A percentile compares a stretch with the other conserved stretches of the same genome.
Conservation (phyloP, 1,140 invertebrate genomes). For the Heliconius melpomene region DNA sequence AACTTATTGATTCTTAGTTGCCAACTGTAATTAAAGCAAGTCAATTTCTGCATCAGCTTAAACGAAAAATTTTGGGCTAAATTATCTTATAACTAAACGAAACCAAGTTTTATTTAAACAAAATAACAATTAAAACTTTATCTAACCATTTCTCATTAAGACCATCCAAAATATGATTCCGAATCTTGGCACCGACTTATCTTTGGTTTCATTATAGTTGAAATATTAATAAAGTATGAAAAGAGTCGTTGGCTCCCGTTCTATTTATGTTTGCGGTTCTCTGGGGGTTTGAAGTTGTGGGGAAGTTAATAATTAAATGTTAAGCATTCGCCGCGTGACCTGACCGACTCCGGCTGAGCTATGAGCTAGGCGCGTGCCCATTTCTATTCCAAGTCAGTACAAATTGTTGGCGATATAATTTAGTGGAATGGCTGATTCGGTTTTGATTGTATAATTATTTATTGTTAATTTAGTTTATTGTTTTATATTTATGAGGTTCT, state of each 20-base stretch:
- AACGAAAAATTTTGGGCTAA: not conserved
- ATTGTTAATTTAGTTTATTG: not conserved
- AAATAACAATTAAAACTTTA: not conserved
- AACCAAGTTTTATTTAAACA: not conserved
- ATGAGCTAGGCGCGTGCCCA: slow-evolving; percentile 25
- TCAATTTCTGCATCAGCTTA: too few species aligned
- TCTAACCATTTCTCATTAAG: slow-evolving; percentile 7
- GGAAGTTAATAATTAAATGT: slow-evolving; percentile 49
- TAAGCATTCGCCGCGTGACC: slow-evolving; percentile 45
- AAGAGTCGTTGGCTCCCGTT: slow-evolving; percentile 31
- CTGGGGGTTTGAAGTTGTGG: slow-evolving; percentile 38
- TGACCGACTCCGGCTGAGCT: slow-evolving; percentile 29
- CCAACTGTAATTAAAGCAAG: too few species aligned
- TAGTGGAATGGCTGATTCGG: slow-evolving; percentile 11
- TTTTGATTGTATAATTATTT: slow-evolving; percentile 25
- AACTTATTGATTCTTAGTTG: too few species aligned
- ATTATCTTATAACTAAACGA: not conserved
- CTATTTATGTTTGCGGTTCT: slow-evolving; percentile 41
- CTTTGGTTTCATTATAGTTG: slow-evolving; percentile 27
- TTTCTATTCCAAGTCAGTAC: slow-evolving; percentile 29
- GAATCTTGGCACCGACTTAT: slow-evolving; percentile 25
- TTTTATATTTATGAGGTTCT: not conserved
- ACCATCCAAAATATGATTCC: slow-evolving; percentile 14
- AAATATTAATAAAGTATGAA: slow-evolving; percentile 38
- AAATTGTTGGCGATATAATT: slow-evolving; percentile 31